phyloP scores from a whole-genome alignment of 2,113 vertebrate genomes.

The Aix galericulata region DNA sequence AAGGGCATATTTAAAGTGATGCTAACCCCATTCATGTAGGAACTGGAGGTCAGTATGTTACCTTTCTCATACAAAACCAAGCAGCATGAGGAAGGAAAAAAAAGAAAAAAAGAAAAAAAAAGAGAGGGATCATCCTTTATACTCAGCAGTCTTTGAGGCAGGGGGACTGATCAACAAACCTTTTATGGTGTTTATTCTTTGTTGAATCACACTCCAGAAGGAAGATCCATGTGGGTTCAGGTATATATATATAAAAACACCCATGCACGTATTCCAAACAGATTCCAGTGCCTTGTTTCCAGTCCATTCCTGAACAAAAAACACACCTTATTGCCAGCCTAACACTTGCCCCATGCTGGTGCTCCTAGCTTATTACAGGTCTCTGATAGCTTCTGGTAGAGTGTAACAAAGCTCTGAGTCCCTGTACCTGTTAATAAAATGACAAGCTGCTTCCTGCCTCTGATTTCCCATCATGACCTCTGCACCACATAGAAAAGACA shows the following conservation, averaged over 20 bases:
- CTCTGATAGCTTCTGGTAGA: constrained; percentile 23
- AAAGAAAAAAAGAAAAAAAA: not conserved
- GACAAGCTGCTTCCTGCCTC: constrained; percentile 50
- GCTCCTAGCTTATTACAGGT: constrained; percentile 13
- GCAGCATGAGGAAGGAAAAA: not conserved
- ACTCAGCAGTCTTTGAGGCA: not conserved
- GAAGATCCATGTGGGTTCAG: not conserved
- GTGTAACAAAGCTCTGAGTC: constrained; percentile 21
- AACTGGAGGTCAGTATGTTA: not conserved
- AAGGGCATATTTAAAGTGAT: not conserved
- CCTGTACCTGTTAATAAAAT: constrained; percentile 27
- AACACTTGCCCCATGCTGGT: not conserved
- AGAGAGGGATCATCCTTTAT: not conserved
- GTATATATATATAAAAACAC: not conserved
- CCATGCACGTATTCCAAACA: not conserved
- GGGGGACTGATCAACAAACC: not conserved
- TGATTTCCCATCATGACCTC: constrained; percentile 45
- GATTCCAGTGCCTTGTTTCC: not conserved
- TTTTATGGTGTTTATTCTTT: not conserved
- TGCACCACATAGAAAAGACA: not conserved
- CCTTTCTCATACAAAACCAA: not conserved
- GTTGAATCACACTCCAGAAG: not conserved
- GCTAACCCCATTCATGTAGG: not conserved
- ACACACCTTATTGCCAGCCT: not conserved
- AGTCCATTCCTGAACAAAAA: not conserved